Percentiles rank a stretch among this genome's conserved stretches.
Conservation (phyloP, 2,888 invertebrate species). For the Kuschelorhynchus macadamiae region DNA sequence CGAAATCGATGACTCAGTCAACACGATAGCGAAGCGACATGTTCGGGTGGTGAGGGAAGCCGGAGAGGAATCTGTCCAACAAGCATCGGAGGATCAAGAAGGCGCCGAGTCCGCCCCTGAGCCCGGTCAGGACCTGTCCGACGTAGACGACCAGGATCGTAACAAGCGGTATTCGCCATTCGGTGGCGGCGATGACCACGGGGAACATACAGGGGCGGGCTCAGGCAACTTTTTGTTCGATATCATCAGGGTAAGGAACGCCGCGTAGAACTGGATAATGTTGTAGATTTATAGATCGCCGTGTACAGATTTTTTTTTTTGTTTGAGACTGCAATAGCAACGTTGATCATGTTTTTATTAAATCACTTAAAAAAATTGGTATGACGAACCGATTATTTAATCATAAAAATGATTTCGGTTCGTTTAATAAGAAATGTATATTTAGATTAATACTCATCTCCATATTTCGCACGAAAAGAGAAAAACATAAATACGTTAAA, state of each 20-base stretch:
- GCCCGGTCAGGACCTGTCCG: slow-evolving; percentile 81
- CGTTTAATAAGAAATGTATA: too few relatives aligned
- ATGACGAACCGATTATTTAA: too few relatives aligned
- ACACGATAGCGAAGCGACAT: slow-evolving; percentile 61
- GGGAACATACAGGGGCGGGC: slow-evolving; percentile 73
- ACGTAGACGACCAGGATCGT: slow-evolving; percentile 82
- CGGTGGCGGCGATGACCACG: slow-evolving; percentile 70
- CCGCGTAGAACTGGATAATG: slow-evolving; percentile 44
- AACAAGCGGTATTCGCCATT: slow-evolving; percentile 86
- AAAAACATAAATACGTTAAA: too few relatives aligned
- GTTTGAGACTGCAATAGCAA: too few relatives aligned
- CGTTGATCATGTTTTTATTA: too few relatives aligned
- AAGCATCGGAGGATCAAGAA: slow-evolving; percentile 56
- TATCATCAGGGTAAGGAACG: slow-evolving; percentile 85
- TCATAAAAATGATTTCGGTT: too few relatives aligned
- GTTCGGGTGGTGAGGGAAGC: slow-evolving; percentile 63
- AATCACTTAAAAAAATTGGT: too few relatives aligned
- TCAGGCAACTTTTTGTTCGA: slow-evolving; percentile 92
- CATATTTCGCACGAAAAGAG: too few relatives aligned
- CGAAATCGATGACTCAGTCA: slow-evolving; percentile 56
- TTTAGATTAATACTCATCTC: too few relatives aligned
- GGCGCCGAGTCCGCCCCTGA: slow-evolving; percentile 73
- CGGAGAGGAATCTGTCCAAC: slow-evolving; percentile 53
- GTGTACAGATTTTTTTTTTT: too few relatives aligned
- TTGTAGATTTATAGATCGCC: too few relatives aligned